Base-by-base conservation (phyloP, 2,888 invertebrate species). In the Caenorhabditis angaria region DNA sequence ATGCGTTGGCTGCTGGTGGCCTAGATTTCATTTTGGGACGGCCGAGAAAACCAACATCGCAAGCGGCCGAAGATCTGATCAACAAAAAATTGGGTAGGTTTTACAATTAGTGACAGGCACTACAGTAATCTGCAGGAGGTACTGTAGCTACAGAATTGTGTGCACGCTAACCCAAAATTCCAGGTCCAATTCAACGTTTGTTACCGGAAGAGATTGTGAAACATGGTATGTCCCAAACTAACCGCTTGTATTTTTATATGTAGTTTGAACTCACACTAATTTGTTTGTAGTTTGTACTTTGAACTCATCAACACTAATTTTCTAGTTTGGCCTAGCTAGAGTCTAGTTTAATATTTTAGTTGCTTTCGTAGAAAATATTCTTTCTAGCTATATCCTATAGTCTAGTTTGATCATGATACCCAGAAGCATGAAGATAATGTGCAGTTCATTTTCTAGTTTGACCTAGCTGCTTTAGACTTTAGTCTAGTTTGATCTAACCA, bases 1-100 rank as follows among this genome's bases (percentile, higher is more conserved):
- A 82, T 51, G 80, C 82, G 20, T 62, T 82, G 10, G 75, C 78
- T 1, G 72, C 78, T 28, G 82, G 82, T 24, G 82, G 78, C 5
- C 69, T 82, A n/a, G 80, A 80, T 41, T 69, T 71, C 20, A 64
- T 80, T 2, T 70, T 80, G 14, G 80, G 80, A 8, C 66, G 70
- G 47, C 65, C 76, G 27, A 70, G 72, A 10, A 67, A 69, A 25
- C 70, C 72, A 28, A 68, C 76, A 6, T 64, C 70, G 0, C 69
- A 72, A 29, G 62, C 71, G 0, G 77, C 80, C 0, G 60, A 76
- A 25, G 75, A 80, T 24, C 20, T 80, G 54, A 78, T 80, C 51
- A 69, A 73, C 47, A 55, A 66, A 32, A 74, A 75, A 55, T 41
- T 75, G 5, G 72, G 78, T 76, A 59, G 27, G 27, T 27, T 56